Percentiles rank a stretch among this genome's conserved stretches.
Conservation (phyloP, 2,888 invertebrate genomes). For the Leptinotarsa juncta region DNA sequence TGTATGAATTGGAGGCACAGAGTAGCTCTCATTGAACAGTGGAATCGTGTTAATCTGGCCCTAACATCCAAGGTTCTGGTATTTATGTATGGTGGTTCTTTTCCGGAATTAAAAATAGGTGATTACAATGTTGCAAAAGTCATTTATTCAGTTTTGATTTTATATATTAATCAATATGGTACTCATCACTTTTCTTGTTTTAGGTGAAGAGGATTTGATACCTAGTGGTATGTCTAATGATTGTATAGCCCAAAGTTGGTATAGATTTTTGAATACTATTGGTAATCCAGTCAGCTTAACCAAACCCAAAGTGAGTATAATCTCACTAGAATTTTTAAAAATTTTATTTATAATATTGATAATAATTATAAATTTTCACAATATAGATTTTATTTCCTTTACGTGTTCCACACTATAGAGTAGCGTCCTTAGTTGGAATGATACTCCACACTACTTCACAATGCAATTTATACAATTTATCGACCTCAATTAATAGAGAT, state of each 20-base stretch:
- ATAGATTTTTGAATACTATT: conserved; percentile 91
- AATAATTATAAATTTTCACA: no score
- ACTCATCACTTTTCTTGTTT: conserved; percentile 42
- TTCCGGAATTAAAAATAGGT: conserved; percentile 86
- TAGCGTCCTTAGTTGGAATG: no score
- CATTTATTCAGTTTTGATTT: no score
- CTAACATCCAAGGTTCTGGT: conserved; percentile 85
- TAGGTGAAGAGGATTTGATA: conserved; percentile 90
- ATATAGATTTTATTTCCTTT: no score
- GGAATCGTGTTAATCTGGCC: conserved; percentile 93
- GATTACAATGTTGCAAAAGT: neutral
- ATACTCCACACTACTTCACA: no score
- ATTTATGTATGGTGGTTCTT: conserved; percentile 89
- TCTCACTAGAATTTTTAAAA: no score
- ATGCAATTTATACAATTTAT: no score
- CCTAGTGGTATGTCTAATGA: conserved; percentile 88
- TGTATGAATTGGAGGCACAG: conserved; percentile 96
- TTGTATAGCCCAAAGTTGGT: conserved; percentile 96
- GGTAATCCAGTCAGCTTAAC: conserved; percentile 95
- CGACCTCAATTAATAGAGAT: no score
- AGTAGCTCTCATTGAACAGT: conserved; percentile 91
- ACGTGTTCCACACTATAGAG: no score
- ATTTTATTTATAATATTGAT: no score
- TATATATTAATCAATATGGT: neutral
- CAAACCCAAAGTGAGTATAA: conserved; percentile 75